phyloP scores from a whole-genome alignment of 1,140 invertebrate species.

The Drosophila subpulchrella region DNA sequence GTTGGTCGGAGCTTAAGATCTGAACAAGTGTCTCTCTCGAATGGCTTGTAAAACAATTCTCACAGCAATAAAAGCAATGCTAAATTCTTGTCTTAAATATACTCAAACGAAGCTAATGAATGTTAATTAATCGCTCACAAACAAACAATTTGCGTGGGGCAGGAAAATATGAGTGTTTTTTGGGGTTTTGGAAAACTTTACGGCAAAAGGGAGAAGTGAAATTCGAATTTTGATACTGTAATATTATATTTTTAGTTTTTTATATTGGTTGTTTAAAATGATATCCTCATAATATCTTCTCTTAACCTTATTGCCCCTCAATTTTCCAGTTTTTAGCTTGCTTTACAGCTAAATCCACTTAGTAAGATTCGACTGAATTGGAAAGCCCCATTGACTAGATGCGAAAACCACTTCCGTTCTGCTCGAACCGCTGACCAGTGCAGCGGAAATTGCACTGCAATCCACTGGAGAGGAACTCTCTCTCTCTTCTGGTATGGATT shows the following conservation, averaged over 20 bases:
- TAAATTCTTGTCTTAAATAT: conserved; percentile 36
- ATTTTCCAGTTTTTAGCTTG: conserved; percentile 1
- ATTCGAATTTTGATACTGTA: neutral
- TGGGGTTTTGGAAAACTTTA: neutral
- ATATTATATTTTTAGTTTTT: too few relatives aligned
- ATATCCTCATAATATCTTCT: neutral
- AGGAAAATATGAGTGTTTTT: conserved; percentile 31
- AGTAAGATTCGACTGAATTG: conserved; percentile 4
- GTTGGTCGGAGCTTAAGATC: conserved; percentile 8
- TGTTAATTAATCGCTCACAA: conserved; percentile 51
- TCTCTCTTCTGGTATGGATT: conserved; percentile 29
- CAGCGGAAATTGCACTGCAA: conserved; percentile 67
- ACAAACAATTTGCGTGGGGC: conserved; percentile 30
- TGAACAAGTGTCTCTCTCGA: conserved; percentile 19
- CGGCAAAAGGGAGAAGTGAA: neutral
- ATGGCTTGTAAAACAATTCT: conserved; percentile 43
- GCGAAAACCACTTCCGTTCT: conserved; percentile 71
- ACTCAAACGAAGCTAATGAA: conserved; percentile 43
- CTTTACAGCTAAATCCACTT: conserved; percentile 12
- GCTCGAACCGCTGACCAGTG: conserved; percentile 54
- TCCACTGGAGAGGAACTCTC: conserved; percentile 20
- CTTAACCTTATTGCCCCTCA: neutral
- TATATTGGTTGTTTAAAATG: too few relatives aligned
- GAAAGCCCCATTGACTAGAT: conserved; percentile 24
- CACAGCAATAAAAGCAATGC: conserved; percentile 47